Conservation (phyloP, 2,888 invertebrate genomes). For the Trichopria drosophilae region DNA sequence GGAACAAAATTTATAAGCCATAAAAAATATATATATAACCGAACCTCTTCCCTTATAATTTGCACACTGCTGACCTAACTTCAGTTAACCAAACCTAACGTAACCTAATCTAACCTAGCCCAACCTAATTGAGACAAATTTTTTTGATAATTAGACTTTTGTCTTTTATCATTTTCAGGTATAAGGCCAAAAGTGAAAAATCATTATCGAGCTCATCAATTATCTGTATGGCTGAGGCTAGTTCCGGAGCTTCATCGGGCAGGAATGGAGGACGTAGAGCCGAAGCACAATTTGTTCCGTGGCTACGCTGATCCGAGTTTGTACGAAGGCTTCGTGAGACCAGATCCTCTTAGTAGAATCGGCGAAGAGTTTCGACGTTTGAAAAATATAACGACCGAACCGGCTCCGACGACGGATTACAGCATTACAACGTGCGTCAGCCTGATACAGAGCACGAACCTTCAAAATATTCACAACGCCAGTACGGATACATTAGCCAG, state of each 20-base stretch:
- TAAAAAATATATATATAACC: too few relatives aligned
- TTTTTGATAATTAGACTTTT: too few relatives aligned
- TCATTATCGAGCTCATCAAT: constrained; percentile 91
- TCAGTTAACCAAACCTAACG: too few relatives aligned
- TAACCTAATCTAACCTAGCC: too few relatives aligned
- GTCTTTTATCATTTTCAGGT: too few relatives aligned
- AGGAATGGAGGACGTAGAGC: constrained; percentile 86
- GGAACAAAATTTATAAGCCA: too few relatives aligned
- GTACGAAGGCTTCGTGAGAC: constrained; percentile 86
- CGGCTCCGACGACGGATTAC: constrained; percentile 70
- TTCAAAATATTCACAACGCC: constrained; percentile 65
- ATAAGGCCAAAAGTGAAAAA: constrained; percentile 89
- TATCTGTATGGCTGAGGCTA: constrained; percentile 92
- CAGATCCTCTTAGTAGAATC: constrained; percentile 75
- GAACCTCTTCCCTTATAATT: too few relatives aligned
- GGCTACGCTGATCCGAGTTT: constrained; percentile 86
- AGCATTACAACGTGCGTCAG: constrained; percentile 74
- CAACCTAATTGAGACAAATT: too few relatives aligned
- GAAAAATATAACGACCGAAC: constrained; percentile 66
- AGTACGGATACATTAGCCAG: constrained; percentile 77
- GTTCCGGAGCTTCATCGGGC: constrained; percentile 88
- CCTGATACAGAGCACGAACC: constrained; percentile 63
- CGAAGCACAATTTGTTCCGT: constrained; percentile 84
- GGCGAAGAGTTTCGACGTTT: constrained; percentile 64
- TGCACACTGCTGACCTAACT: too few relatives aligned